Conservation (phyloP, 2,797 vertebrate genomes). For the Gymnothorax javanicus region DNA sequence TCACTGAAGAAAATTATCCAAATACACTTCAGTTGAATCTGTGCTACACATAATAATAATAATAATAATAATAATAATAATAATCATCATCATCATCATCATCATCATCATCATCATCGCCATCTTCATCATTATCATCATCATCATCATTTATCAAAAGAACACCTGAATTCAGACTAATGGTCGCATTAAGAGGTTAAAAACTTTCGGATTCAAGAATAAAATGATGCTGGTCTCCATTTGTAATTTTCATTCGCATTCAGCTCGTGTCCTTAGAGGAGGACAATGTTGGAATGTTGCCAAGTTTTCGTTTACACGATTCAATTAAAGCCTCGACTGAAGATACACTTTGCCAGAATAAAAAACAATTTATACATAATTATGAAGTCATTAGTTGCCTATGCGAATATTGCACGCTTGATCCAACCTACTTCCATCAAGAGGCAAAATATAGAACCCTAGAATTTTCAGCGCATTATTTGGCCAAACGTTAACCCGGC, state of each 20-base stretch:
- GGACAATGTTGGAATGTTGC: slow-evolving; percentile 33
- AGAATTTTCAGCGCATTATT: neutral
- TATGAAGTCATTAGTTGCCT: neutral
- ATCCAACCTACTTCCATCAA: neutral
- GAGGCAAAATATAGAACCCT: neutral
- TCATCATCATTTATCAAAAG: too few relatives aligned
- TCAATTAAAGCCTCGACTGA: neutral
- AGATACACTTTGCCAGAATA: neutral
- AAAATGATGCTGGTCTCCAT: neutral
- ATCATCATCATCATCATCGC: too few relatives aligned
- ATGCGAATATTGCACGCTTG: neutral
- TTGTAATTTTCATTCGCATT: slow-evolving; percentile 26
- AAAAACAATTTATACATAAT: neutral
- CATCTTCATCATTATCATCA: too few relatives aligned
- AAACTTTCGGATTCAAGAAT: neutral
- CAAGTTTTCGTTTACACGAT: slow-evolving; percentile 18
- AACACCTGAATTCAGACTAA: too few relatives aligned
- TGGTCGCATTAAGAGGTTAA: neutral
- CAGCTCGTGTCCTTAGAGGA: slow-evolving; percentile 1
- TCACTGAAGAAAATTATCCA: too few relatives aligned
- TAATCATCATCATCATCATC: too few relatives aligned
- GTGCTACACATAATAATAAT: too few relatives aligned
- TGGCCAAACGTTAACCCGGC: neutral
- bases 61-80: too few relatives aligned
- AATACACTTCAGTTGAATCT: too few relatives aligned